Base-by-base conservation (phyloP, 2,113 vertebrate genomes). In the Pteropus alecto region DNA sequence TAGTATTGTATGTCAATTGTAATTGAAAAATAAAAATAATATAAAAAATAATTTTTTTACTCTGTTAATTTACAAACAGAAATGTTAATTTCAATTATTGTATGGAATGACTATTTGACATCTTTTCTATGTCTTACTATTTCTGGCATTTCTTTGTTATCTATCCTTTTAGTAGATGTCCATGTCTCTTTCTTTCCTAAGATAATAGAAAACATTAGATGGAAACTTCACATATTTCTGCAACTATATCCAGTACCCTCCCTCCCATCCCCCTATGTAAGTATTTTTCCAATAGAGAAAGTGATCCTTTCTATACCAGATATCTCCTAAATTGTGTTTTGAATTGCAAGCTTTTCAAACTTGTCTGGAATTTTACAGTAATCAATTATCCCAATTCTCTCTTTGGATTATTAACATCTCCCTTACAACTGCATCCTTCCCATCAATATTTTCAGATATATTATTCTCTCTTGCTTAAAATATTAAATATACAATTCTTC, bases 41-140 rank as follows among this genome's bases (percentile, higher is more conserved):
- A 54, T 58, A 24, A 68, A 28, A 56, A 93, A 70, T 46, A 74
- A 43, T 26, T 12, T 18, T 68, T 41, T 56, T 22, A 9, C 3
- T 68, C 1, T 9, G 73, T 68, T 89, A 51, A 68, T 81, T 90
- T 54, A 58, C 92, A 71, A 86, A 85, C 12, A 93, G 4, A 84
- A 90, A 51, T 48, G 14, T 56, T 54, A 91, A 56, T 68, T 8
- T 0, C 18, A 82, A n/a, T 85, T 88, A 91, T 19, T 60, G 6
- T 48, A 3, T 30, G 73, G 38, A 74, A 89, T 82, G 12, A n/a
- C 22, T 54, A 51, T 70, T 67, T 93, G 33, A 88, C 9, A 35
- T 56, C 0, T 60, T 93, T 76, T 71, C 3, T 54, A 9, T 84
- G 22, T 61, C n/a, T 67, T 70, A 41, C 3, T 78, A 14, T 73